Evolutionary conservation across 2,888 invertebrate genomes (phyloP), one percentile per base, ranked within the genome.

Genomic region (Ligdia adustata): DNA sequence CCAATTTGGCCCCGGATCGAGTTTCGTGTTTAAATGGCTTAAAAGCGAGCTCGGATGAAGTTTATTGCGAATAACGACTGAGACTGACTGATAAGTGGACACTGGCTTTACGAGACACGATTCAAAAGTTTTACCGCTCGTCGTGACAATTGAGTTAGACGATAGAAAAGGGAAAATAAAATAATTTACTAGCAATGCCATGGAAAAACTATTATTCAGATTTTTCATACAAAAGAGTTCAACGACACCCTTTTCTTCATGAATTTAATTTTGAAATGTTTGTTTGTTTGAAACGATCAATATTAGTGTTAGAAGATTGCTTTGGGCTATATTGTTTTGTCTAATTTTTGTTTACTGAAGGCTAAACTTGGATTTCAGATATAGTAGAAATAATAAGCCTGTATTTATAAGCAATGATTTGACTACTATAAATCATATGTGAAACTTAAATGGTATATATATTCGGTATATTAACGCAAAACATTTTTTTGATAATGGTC

Each of bases 11-110:
- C 70, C 70, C 64, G 73, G 75, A 76, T 76, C 69, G 77, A 81
- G 82, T 81, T 81, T 64, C 63, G 66, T 69, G 71, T 81, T 85
- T 76, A 80, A 82, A 87, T 71, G 77, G 82, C 75, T 84, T 85
- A 78, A 69, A 67, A 62, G 58, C 63, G 66, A 79, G 73, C 71
- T 80, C 72, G 59, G 66, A 59, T 65, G 44, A 66, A 82, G 78
- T 84, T 87, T 82, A 75, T 66, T 70, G 72, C 71, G 75, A 75
- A 71, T 76, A 75, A 78, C 74, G 75, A 64, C 82, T 85, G 87
- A 64, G 65, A 69, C 62, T 64, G 64, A 60, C 75, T 79, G 86
- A 89, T 88, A 87, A 62, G 73, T 69, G 81, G 80, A 72, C 81
- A 72, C n/a, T 46, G 57, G 57, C 57, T 56, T 66, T 43, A 24